Conservation (phyloP, 2,113 vertebrate genomes). For the Butorides virescens region DNA sequence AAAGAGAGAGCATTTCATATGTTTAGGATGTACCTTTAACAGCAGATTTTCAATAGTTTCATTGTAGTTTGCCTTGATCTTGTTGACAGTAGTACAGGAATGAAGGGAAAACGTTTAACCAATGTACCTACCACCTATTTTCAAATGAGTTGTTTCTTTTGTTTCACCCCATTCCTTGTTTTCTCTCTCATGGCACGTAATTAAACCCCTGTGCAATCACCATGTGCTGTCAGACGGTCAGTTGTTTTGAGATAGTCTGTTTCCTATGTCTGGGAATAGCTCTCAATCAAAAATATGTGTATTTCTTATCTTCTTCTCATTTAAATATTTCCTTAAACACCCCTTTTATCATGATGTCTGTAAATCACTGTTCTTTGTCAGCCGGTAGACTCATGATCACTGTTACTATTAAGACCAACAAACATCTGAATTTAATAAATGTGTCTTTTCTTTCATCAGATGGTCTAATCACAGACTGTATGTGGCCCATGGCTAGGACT, state of each 20-base stretch:
- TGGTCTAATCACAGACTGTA: neutral
- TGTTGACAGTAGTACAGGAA: neutral
- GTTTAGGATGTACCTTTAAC: neutral
- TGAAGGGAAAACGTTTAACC: neutral
- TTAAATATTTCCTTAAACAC: neutral
- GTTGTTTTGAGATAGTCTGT: neutral
- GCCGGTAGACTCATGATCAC: neutral
- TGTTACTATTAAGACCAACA: neutral
- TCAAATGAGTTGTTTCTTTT: neutral
- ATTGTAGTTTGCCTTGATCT: neutral
- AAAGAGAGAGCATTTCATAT: neutral
- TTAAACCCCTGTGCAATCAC: neutral
- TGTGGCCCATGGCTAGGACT: accelerated
- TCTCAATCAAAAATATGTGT: neutral
- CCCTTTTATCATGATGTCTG: neutral
- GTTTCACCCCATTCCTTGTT: neutral
- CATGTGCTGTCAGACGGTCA: neutral
- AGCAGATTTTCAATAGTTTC: neutral
- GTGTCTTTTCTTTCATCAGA: neutral
- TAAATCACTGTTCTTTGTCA: neutral
- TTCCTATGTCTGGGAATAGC: neutral
- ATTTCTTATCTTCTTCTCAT: neutral
- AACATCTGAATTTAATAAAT: neutral
- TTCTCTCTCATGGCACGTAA: neutral
- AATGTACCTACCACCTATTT: neutral